A percentile compares a stretch with the other conserved stretches of the same genome.
Conservation (phyloP, 1,140 invertebrate species). For the Macrosteles quadrilineatus region DNA sequence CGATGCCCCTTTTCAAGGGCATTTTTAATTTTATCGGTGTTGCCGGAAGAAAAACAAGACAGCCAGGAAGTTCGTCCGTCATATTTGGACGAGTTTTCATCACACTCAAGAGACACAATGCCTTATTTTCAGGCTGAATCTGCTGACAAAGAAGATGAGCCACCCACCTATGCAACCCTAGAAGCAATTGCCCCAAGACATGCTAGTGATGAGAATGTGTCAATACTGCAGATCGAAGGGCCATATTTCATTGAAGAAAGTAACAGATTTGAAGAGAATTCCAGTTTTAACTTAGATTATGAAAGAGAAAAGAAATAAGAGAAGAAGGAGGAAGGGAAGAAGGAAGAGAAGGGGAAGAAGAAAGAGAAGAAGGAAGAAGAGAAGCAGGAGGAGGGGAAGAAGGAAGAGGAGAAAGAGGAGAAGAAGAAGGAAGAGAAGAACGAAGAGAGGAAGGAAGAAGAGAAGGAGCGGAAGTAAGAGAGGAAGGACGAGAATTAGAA, state of each 20-base stretch:
- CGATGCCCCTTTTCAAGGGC: too few species aligned
- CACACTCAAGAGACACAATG: conserved; percentile 23
- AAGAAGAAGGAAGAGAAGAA: conserved; percentile 1
- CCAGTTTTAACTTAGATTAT: too few species aligned
- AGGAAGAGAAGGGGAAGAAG: conserved; percentile 2
- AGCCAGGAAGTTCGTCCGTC: too few species aligned
- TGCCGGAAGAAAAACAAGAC: background rate
- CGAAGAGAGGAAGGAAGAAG: conserved; percentile 1
- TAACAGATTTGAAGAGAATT: too few species aligned
- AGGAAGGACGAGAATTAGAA: background rate
- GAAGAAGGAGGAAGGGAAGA: conserved; percentile 1
- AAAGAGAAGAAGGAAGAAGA: too few species aligned
- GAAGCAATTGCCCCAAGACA: background rate
- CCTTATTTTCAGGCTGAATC: background rate
- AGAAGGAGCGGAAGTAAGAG: background rate
- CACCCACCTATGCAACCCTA: background rate
- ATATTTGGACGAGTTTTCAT: too few species aligned
- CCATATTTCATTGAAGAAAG: too few species aligned
- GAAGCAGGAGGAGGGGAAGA: conserved; percentile 1
- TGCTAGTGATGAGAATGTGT: background rate
- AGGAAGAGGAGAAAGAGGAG: background rate
- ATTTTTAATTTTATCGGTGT: background rate
- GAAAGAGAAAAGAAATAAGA: background rate
- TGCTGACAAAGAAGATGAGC: background rate
- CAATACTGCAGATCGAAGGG: too few species aligned